A percentile compares a stretch with the other conserved stretches of the same genome.
phyloP scores from a whole-genome alignment of 2,888 invertebrate species.

The Mallateleia sp. region DNA sequence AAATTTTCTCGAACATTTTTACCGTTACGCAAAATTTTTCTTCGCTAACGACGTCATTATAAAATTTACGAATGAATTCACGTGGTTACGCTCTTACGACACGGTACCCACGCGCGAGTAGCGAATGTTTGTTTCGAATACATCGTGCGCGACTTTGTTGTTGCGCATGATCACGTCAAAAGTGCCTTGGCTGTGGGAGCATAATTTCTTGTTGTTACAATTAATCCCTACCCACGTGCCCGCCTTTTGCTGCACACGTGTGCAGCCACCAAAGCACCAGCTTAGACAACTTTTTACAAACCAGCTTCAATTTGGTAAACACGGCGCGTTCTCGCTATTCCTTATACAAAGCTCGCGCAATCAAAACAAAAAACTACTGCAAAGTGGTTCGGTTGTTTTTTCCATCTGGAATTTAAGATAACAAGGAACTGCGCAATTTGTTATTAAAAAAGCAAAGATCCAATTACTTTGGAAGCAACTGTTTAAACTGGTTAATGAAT shows the following conservation, averaged over 20 bases:
- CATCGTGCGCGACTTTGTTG: constrained; percentile 56
- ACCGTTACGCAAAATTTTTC: not conserved
- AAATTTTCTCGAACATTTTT: too few relatives aligned
- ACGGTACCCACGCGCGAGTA: constrained; percentile 60
- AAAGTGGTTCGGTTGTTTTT: not conserved
- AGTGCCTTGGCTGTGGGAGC: constrained; percentile 71
- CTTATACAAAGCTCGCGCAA: constrained; percentile 53
- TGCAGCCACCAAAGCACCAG: constrained; percentile 57
- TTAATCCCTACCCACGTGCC: constrained; percentile 76
- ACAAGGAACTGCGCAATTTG: constrained; percentile 1
- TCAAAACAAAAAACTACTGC: not conserved
- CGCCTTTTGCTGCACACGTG: constrained; percentile 70
- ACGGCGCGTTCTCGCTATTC: constrained; percentile 37
- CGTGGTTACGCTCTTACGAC: constrained; percentile 54
- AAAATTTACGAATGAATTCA: constrained; percentile 50
- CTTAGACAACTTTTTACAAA: constrained; percentile 65
- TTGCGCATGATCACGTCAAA: constrained; percentile 70
- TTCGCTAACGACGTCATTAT: constrained; percentile 13
- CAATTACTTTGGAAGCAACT: too few relatives aligned
- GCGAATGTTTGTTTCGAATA: constrained; percentile 48
- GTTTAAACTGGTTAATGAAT: too few relatives aligned
- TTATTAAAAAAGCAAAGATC: not conserved
- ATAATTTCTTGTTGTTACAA: constrained; percentile 76
- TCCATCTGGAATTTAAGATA: constrained; percentile 7
- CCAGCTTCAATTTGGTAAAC: constrained; percentile 47